Evolutionary conservation across 2,888 invertebrate genomes (phyloP).

Genomic region (Melinaea marsaeus): DNA sequence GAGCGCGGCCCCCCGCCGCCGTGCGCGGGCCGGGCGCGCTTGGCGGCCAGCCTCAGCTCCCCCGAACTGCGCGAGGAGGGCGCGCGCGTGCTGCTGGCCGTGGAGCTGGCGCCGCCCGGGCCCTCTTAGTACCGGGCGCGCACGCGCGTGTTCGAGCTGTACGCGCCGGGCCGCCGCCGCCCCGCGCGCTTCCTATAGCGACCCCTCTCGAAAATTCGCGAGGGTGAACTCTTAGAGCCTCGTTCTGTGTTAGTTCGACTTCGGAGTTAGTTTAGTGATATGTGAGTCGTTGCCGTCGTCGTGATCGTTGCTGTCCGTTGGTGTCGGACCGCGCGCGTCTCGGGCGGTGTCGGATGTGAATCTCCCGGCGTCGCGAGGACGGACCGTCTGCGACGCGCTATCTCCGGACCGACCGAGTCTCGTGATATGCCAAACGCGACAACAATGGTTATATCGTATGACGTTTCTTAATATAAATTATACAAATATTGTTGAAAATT

Average conservation of each 20-base stretch:
- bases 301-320: constrained; percentile 9
- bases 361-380: too few species aligned
- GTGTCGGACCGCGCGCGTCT: constrained; percentile 11
- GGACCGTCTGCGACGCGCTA: constrained; percentile 33
- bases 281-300: too few species aligned
- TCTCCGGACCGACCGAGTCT: constrained; percentile 60
- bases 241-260: constrained; percentile 70
- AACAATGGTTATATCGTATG: constrained; percentile 70
- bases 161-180: constrained; percentile 57
- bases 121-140: constrained; percentile 72
- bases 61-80: constrained; percentile 58
- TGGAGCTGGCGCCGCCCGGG: constrained; percentile 53
- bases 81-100: constrained; percentile 65
- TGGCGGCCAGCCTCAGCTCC: constrained; percentile 65
- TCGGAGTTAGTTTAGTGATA: constrained; percentile 42
- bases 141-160: constrained; percentile 72
- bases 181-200: constrained; percentile 35
- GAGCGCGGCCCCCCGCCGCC: constrained; percentile 61
- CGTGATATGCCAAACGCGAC: constrained; percentile 76
- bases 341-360: constrained; percentile 2
- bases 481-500: constrained; percentile 76
- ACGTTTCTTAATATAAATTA: constrained; percentile 73
- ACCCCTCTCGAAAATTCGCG: too few species aligned
- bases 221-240: constrained; percentile 64
- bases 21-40: constrained; percentile 42